phyloP scores from a whole-genome alignment of 2,797 vertebrate genomes.

The Euphonia xanthogaster region DNA sequence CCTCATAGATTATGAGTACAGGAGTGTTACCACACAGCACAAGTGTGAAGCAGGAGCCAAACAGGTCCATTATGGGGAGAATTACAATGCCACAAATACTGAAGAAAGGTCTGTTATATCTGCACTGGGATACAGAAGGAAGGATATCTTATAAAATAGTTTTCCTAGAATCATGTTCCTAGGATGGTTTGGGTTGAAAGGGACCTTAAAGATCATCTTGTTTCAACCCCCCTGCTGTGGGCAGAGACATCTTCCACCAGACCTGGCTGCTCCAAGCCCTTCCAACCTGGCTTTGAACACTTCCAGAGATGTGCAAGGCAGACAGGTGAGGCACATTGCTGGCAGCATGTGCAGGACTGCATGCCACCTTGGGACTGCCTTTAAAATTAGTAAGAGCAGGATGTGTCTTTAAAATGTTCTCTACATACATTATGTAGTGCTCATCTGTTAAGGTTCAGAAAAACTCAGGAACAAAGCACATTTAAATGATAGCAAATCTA shows the following conservation, averaged over 20 bases:
- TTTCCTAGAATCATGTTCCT: neutral
- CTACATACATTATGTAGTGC: neutral
- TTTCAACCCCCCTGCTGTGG: neutral
- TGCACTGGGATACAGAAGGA: neutral
- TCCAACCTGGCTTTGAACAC: neutral
- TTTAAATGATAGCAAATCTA: neutral
- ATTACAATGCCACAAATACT: neutral
- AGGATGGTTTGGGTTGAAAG: neutral
- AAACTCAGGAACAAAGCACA: neutral
- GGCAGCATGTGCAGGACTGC: neutral
- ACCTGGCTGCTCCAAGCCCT: neutral
- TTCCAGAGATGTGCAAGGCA: neutral
- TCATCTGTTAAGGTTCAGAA: neutral
- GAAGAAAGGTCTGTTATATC: neutral
- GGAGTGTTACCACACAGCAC: neutral
- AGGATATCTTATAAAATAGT: neutral
- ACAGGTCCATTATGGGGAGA: neutral
- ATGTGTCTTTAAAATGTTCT: neutral
- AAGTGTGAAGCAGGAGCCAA: neutral
- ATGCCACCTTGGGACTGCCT: neutral
- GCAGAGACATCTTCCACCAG: neutral
- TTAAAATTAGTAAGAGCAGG: neutral
- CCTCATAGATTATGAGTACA: neutral
- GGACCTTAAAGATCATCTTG: neutral
- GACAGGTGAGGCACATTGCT: fast-evolving